phyloP scores from a whole-genome alignment of 2,113 vertebrate genomes.

The Euleptes europaea region DNA sequence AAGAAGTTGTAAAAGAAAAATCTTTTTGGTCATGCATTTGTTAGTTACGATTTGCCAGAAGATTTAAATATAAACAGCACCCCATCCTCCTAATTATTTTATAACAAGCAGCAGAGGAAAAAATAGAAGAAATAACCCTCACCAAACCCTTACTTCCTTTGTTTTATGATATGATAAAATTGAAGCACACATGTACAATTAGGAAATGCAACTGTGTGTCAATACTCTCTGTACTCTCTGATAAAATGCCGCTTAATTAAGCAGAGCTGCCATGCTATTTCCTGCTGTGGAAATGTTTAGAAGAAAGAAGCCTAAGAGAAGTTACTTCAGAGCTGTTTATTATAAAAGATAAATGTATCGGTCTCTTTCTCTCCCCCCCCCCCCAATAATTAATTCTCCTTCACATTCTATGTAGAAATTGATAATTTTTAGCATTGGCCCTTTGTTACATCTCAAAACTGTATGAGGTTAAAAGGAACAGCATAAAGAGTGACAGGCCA shows the following conservation, averaged over 20 bases:
- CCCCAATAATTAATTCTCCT: neutral
- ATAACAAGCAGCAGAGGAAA: neutral
- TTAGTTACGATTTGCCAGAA: neutral
- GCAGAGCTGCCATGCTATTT: neutral
- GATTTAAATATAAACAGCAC: neutral
- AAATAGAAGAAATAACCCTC: neutral
- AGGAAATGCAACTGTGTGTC: neutral
- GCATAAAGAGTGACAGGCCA: neutral
- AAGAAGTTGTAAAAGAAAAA: neutral
- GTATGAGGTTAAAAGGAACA: neutral
- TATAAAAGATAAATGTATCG: neutral
- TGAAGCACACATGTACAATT: neutral
- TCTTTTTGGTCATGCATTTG: neutral
- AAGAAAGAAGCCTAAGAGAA: neutral
- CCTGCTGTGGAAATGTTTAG: neutral
- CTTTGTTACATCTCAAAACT: neutral
- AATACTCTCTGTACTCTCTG: neutral
- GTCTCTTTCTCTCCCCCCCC: neutral
- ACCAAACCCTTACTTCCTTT: neutral
- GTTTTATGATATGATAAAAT: neutral
- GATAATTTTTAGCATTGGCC: neutral
- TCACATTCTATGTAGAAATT: neutral
- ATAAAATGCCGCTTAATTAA: conserved; percentile 7
- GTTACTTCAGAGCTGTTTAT: neutral
- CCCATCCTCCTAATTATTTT: neutral